Conservation (phyloP, 2,888 invertebrate genomes). For the Danaus chrysippus region DNA sequence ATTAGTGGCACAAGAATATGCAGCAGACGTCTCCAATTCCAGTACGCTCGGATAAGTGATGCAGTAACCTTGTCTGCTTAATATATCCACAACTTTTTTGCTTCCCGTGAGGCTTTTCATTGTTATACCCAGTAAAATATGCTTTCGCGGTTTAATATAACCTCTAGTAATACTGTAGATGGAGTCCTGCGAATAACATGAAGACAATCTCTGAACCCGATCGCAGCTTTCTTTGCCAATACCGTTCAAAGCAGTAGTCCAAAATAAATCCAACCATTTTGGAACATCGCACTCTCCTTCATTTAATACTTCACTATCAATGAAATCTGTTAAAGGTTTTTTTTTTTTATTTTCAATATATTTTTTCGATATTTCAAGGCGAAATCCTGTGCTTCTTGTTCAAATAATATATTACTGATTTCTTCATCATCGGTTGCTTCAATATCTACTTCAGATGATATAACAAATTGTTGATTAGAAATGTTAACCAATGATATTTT, state of each 20-base stretch:
- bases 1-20: constrained; percentile 15
- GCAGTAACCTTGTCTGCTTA: constrained; percentile 16
- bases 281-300: constrained; percentile 13
- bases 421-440: constrained; percentile 12
- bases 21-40: constrained; percentile 14
- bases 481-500: background rate
- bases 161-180: constrained; percentile 10
- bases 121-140: constrained; percentile 12
- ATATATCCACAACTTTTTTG: constrained; percentile 13
- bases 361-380: constrained; percentile 9
- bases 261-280: constrained; percentile 11
- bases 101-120: constrained; percentile 13
- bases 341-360: constrained; percentile 10
- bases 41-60: constrained; percentile 10
- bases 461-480: background rate
- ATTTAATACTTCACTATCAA: constrained; percentile 10
- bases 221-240: constrained; percentile 12
- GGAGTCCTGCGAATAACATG: constrained; percentile 12
- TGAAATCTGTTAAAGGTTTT: constrained; percentile 14
- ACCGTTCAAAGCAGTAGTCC: constrained; percentile 12
- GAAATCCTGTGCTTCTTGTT: constrained; percentile 10
- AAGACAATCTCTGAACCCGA: constrained; percentile 9
- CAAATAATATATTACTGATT: constrained; percentile 6
- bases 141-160: constrained; percentile 8
- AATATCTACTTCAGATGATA: constrained; percentile 9